A percentile compares a stretch with the other conserved stretches of the same genome.
Evolutionary conservation across 2,888 invertebrate genomes (phyloP).

Genomic region (Cheilosia variabilis): DNA sequence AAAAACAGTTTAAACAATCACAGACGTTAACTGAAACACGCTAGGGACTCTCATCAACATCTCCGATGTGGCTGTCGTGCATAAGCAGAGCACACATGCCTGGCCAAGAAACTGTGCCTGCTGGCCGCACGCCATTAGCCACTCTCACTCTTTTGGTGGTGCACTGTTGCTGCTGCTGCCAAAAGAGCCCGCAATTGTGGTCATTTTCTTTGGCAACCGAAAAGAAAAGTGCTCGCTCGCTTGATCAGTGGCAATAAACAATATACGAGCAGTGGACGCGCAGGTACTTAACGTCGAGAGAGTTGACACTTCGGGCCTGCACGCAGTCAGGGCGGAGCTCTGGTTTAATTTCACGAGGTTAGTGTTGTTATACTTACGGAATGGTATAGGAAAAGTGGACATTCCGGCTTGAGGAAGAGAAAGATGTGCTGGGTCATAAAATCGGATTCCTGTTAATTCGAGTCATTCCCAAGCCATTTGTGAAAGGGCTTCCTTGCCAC

Average conservation of each 20-base stretch:
- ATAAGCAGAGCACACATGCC: conserved; percentile 59
- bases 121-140: conserved; percentile 33
- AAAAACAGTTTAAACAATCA: conserved; percentile 34
- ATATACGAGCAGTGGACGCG: conserved; percentile 14
- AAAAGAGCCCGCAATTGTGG: conserved; percentile 44
- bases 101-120: conserved; percentile 27
- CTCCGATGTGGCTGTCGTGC: conserved; percentile 1
- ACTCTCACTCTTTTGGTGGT: conserved; percentile 52
- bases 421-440: conserved; percentile 16
- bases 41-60: conserved; percentile 15
- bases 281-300: conserved; percentile 51
- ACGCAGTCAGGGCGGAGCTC: conserved; percentile 72
- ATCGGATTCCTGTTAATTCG: conserved; percentile 31
- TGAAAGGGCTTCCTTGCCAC: background rate
- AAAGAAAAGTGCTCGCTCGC: conserved; percentile 55
- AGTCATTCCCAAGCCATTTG: background rate
- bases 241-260: conserved; percentile 18
- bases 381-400: conserved; percentile 37
- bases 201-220: conserved; percentile 61
- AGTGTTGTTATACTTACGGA: conserved; percentile 28
- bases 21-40: conserved; percentile 15
- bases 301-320: conserved; percentile 58
- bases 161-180: conserved; percentile 1
- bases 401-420: conserved; percentile 42
- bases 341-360: conserved; percentile 50